These are phyloP conservation scores for Phaethon lepturus DNA, from an alignment of 2,113 vertebrate species.

Conservation along the genomic window DNA sequence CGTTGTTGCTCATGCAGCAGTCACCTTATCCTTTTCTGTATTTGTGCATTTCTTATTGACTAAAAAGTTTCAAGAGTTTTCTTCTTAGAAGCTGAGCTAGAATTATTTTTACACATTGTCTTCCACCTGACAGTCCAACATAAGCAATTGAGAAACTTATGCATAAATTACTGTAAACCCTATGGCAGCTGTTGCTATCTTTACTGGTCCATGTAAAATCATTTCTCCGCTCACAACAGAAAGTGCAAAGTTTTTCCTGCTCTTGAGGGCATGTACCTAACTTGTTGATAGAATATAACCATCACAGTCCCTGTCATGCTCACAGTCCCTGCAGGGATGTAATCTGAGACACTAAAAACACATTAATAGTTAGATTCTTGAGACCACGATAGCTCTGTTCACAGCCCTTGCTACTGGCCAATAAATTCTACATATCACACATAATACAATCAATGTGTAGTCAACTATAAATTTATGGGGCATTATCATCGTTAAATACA, in stretches of 20 bases:
- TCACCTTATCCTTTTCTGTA: not conserved
- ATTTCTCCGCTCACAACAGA: not conserved
- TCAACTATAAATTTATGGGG: not conserved
- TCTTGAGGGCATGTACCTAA: not conserved
- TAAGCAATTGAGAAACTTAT: not conserved
- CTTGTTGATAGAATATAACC: not conserved
- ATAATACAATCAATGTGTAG: not conserved
- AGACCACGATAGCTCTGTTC: not conserved
- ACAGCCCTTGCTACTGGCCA: not conserved
- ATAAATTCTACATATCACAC: not conserved
- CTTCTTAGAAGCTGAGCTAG: not conserved
- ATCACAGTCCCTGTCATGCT: not conserved
- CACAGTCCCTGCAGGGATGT: not conserved
- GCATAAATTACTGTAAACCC: constrained; percentile 18
- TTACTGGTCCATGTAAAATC: constrained; percentile 12
- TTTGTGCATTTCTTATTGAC: not conserved
- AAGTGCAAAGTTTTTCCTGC: constrained; percentile 2
- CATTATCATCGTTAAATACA: not conserved
- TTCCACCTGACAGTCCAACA: not conserved
- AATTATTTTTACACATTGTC: not conserved
- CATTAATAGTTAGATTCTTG: not conserved
- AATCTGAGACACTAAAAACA: not conserved
- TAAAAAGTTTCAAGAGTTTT: not conserved
- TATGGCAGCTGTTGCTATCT: not conserved
- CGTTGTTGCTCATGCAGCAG: not conserved